Evolutionary conservation across 2,113 vertebrate genomes (phyloP).

Genomic region (Brachionichthys hirsutus): DNA sequence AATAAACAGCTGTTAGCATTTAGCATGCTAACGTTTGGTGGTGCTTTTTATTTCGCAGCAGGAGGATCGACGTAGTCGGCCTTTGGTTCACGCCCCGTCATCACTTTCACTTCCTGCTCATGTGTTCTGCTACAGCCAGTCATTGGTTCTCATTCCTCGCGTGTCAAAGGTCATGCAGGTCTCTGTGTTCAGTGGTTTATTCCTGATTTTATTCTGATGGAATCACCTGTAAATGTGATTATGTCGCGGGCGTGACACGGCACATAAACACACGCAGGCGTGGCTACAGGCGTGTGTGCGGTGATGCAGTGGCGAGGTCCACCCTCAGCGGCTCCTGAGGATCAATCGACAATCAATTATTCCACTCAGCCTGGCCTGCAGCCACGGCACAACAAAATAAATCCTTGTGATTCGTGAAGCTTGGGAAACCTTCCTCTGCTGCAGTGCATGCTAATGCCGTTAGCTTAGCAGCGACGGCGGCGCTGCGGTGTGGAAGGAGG

Average conservation of each 20-base stretch:
- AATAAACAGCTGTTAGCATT: no score
- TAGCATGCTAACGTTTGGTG: no score
- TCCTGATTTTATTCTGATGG: constrained; percentile 4
- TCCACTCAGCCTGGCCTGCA: constrained; percentile 66
- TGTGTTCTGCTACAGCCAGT: constrained; percentile 33
- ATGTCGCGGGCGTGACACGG: constrained; percentile 3
- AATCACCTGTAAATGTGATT: no score
- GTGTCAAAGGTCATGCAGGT: constrained; percentile 4
- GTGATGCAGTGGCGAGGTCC: constrained; percentile 60
- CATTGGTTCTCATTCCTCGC: constrained; percentile 8
- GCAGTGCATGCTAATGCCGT: no score
- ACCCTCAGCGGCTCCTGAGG: constrained; percentile 60
- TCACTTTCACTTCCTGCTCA: constrained; percentile 57
- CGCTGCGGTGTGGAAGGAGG: no score
- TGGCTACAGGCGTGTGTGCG: constrained; percentile 44
- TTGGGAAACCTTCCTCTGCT: no score
- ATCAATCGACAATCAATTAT: constrained; percentile 75
- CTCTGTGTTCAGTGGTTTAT: background rate
- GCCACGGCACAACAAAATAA: constrained; percentile 64
- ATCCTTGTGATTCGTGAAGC: no score
- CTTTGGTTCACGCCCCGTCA: constrained; percentile 9
- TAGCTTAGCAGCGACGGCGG: no score
- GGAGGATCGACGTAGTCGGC: no score
- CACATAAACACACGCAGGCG: constrained; percentile 10
- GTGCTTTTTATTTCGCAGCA: no score